Percentiles rank a stretch among this genome's conserved stretches.
These are phyloP conservation scores for Dendrocopos noguchii DNA, from an alignment of 2,113 vertebrate genomes.

Conservation along the genomic window DNA sequence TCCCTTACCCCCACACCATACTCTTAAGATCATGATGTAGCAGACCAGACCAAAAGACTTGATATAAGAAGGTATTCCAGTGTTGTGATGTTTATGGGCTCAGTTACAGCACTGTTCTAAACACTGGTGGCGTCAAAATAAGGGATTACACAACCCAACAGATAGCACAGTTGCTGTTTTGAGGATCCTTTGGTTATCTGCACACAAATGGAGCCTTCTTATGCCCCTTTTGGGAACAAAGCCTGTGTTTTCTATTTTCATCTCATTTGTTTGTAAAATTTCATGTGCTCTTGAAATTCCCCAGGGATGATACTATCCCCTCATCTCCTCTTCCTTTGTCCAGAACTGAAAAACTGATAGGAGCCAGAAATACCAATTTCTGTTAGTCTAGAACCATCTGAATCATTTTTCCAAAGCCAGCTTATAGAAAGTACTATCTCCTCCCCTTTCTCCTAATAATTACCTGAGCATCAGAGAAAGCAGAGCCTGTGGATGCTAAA, in stretches of 20 bases:
- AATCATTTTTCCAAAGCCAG: neutral
- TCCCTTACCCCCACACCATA: neutral
- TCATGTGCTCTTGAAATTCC: slow-evolving; percentile 47
- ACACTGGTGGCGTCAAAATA: neutral
- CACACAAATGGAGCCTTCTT: neutral
- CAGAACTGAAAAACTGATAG: neutral
- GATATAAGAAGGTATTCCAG: fast-evolving
- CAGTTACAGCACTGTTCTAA: neutral
- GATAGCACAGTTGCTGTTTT: neutral
- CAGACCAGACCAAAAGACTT: neutral
- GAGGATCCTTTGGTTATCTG: neutral
- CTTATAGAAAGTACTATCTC: neutral
- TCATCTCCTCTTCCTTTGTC: neutral
- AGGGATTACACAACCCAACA: neutral
- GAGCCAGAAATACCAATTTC: neutral
- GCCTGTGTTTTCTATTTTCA: slow-evolving; percentile 21
- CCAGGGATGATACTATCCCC: neutral
- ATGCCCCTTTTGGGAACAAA: slow-evolving; percentile 2
- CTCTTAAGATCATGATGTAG: neutral
- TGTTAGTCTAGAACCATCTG: neutral
- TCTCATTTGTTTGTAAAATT: slow-evolving; percentile 54
- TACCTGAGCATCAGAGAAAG: neutral
- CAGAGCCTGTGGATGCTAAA: neutral
- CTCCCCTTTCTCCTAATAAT: neutral
- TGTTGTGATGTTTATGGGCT: neutral